Evolutionary conservation across 1,140 invertebrate genomes (phyloP).

Genomic region (Harpegnathos saltator): DNA sequence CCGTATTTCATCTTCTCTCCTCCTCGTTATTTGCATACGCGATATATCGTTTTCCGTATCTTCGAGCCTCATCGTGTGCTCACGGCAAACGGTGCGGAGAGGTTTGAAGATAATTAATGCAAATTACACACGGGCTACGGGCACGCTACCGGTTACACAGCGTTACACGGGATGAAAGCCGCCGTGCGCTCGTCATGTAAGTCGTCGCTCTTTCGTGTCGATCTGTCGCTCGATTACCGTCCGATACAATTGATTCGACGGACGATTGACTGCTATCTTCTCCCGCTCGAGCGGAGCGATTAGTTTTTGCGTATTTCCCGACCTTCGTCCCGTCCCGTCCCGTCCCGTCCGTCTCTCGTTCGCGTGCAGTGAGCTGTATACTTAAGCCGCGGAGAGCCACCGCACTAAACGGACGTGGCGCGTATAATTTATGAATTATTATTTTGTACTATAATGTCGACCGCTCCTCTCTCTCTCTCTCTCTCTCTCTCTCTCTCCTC

Average conservation of each 20-base stretch:
- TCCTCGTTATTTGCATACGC: conserved; percentile 49
- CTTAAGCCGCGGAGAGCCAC: conserved; percentile 66
- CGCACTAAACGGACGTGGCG: conserved; percentile 78
- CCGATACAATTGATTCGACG: conserved; percentile 53
- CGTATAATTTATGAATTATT: conserved; percentile 84
- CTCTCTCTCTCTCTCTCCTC: conserved; percentile 12
- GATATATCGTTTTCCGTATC: conserved; percentile 62
- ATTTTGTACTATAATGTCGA: conserved; percentile 82
- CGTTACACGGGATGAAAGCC: conserved; percentile 68
- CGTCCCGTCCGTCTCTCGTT: conserved; percentile 41
- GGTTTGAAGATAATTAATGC: conserved; percentile 80
- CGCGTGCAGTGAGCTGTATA: conserved; percentile 72
- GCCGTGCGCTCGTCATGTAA: conserved; percentile 40
- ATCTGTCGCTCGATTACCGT: conserved; percentile 57
- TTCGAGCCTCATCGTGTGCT: conserved; percentile 58
- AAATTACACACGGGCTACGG: conserved; percentile 75
- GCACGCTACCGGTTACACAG: conserved; percentile 79
- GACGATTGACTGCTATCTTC: conserved; percentile 22
- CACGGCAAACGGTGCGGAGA: conserved; percentile 67
- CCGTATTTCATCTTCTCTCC: conserved; percentile 58
- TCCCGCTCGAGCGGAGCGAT: conserved; percentile 6
- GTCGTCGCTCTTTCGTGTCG: conserved; percentile 53
- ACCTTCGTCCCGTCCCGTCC: neutral
- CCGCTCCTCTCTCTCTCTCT: conserved; percentile 32
- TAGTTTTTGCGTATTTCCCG: conserved; percentile 30